A percentile compares a stretch with the other conserved stretches of the same genome.
phyloP scores from a whole-genome alignment of 2,888 invertebrate species.

The Stenodera caucasica region DNA sequence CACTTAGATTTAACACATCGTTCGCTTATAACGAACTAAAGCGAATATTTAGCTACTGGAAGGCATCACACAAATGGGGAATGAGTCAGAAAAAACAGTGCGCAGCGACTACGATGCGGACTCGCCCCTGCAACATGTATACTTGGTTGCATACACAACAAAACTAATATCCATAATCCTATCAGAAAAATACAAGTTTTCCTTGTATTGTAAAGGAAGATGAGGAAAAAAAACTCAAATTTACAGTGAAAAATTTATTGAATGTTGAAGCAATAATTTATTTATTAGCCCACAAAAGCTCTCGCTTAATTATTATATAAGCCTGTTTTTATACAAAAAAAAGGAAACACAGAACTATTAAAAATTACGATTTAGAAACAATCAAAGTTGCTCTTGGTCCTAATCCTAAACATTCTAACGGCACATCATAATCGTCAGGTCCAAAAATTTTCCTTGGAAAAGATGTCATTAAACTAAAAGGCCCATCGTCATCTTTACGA shows the following conservation, averaged over 20 bases:
- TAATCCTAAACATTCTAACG: slow-evolving; percentile 82
- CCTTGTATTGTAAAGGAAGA: too few species aligned
- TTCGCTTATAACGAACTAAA: slow-evolving; percentile 7
- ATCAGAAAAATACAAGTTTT: too few species aligned
- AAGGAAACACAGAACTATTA: background rate
- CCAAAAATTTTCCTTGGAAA: slow-evolving; percentile 89
- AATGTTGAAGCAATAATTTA: background rate
- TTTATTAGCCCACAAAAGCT: background rate
- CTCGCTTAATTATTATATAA: background rate
- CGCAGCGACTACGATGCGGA: background rate
- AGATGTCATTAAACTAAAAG: slow-evolving; percentile 85
- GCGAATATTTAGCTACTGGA: background rate
- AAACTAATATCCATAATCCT: too few species aligned
- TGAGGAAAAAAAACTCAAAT: too few species aligned
- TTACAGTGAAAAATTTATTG: background rate
- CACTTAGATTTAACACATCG: background rate
- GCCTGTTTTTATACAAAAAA: background rate
- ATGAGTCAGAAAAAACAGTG: slow-evolving; percentile 4
- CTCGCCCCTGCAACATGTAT: background rate
- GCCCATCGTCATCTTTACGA: slow-evolving; percentile 67
- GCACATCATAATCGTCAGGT: slow-evolving; percentile 85
- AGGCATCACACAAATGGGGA: background rate
- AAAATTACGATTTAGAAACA: slow-evolving; percentile 63
- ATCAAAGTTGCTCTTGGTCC: slow-evolving; percentile 85
- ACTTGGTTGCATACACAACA: background rate